phyloP scores from a whole-genome alignment of 1,140 invertebrate species.

The Globodera rostochiensis region DNA sequence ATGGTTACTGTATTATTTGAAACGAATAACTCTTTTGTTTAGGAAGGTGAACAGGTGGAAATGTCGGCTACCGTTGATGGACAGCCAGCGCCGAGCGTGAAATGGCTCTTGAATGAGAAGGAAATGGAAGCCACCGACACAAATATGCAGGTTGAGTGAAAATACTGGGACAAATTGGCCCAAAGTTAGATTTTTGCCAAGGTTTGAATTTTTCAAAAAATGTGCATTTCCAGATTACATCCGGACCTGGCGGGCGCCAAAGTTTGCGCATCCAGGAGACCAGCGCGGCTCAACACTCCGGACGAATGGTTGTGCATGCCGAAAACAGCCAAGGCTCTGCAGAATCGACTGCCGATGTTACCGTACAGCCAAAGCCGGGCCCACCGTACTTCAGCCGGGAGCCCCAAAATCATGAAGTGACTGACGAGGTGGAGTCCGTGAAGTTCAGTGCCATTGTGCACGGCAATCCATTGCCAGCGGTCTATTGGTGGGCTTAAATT shows the following conservation, averaged over 20 bases:
- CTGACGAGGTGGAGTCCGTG: conserved; percentile 72
- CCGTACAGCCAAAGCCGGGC: conserved; percentile 35
- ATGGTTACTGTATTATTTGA: neutral
- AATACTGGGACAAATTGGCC: neutral
- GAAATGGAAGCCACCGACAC: conserved; percentile 14
- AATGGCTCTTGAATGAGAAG: conserved; percentile 76
- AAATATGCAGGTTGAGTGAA: conserved; percentile 20
- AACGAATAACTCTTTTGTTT: neutral
- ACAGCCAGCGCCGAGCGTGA: conserved; percentile 82
- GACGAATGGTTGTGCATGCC: conserved; percentile 40
- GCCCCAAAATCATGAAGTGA: conserved; percentile 70
- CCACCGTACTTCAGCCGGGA: conserved; percentile 58
- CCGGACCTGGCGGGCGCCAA: neutral
- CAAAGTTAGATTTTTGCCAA: neutral
- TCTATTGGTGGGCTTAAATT: conserved; percentile 74
- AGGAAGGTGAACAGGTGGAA: conserved; percentile 55
- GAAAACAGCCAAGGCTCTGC: conserved; percentile 47
- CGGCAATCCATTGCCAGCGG: conserved; percentile 82
- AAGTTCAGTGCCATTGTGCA: conserved; percentile 77
- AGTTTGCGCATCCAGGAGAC: conserved; percentile 8
- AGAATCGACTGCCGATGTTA: conserved; percentile 38
- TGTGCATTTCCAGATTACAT: neutral
- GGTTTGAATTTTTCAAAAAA: neutral
- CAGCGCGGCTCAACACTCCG: conserved; percentile 30
- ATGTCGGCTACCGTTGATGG: conserved; percentile 80